Evolutionary conservation across 2,113 vertebrate species (phyloP).

Genomic region (Brachypodius melanocephalos): DNA sequence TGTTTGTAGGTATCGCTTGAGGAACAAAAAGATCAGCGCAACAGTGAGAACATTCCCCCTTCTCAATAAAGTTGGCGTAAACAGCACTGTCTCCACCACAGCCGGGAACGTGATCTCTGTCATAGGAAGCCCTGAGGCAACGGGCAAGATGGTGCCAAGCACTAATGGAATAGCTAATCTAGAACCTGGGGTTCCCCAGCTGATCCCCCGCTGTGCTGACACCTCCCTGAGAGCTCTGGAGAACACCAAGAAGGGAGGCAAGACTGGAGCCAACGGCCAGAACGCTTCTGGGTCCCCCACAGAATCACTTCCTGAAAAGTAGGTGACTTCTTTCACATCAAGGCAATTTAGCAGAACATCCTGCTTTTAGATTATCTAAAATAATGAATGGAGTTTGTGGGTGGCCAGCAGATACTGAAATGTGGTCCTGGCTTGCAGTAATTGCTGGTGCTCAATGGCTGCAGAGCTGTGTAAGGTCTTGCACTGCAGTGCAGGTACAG

Average conservation of each 20-base stretch:
- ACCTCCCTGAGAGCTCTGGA: slow-evolving; percentile 77
- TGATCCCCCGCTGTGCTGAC: slow-evolving; percentile 86
- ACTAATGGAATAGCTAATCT: slow-evolving; percentile 76
- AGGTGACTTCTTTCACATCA: slow-evolving; percentile 35
- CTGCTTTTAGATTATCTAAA: neutral
- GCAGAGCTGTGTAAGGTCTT: neutral
- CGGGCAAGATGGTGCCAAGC: slow-evolving; percentile 76
- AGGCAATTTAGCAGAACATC: neutral
- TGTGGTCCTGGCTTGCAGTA: neutral
- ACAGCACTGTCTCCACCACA: slow-evolving; percentile 72
- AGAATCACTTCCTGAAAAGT: slow-evolving; percentile 84
- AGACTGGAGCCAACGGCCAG: slow-evolving; percentile 75
- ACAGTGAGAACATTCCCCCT: slow-evolving; percentile 83
- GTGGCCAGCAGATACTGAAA: neutral
- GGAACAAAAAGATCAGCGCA: slow-evolving; percentile 91
- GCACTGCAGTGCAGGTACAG: neutral
- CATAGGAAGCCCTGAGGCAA: slow-evolving; percentile 78
- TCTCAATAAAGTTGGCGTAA: slow-evolving; percentile 81
- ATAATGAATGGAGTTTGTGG: no score
- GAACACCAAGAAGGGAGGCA: slow-evolving; percentile 80
- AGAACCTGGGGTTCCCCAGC: slow-evolving; percentile 78
- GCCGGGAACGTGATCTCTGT: slow-evolving; percentile 78
- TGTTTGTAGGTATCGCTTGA: slow-evolving; percentile 84
- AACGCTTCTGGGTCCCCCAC: slow-evolving; percentile 70
- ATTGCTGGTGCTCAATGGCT: neutral